Percentiles rank a stretch among this genome's conserved stretches.
These are phyloP conservation scores for Virgularia gustaviana DNA, from an alignment of 92 coral and sea anemone genomes.

Conservation along the genomic window DNA sequence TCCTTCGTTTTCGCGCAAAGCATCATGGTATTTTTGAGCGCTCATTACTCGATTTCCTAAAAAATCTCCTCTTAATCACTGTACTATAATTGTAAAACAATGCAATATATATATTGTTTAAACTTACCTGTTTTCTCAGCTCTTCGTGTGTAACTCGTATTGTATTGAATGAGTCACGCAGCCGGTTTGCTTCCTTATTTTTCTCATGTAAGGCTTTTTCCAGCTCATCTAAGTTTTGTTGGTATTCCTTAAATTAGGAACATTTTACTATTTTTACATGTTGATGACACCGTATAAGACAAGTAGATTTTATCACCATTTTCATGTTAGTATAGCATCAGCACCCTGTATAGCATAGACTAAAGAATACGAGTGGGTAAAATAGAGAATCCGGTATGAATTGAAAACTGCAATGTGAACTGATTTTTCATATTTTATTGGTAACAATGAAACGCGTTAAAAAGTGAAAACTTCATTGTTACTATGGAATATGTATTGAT, in stretches of 20 bases:
- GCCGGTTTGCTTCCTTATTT: slow-evolving; percentile 74
- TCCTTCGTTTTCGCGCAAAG: too few relatives aligned
- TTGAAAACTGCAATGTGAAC: too few relatives aligned
- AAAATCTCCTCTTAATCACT: too few relatives aligned
- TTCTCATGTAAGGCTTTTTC: slow-evolving; percentile 74
- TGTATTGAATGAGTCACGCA: slow-evolving; percentile 89
- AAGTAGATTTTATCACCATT: background rate
- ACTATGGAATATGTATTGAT: too few relatives aligned
- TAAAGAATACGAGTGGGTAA: background rate
- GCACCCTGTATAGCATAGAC: background rate
- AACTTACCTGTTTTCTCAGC: slow-evolving; percentile 78
- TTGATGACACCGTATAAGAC: background rate
- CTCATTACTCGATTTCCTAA: too few relatives aligned
- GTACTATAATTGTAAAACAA: background rate
- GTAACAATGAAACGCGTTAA: too few relatives aligned
- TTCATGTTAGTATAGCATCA: background rate
- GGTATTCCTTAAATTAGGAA: slow-evolving; percentile 61
- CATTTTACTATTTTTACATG: background rate
- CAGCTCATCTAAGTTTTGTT: slow-evolving; percentile 59
- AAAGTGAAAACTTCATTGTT: too few relatives aligned
- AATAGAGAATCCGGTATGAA: background rate
- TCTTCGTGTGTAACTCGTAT: slow-evolving; percentile 89
- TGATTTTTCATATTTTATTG: too few relatives aligned
- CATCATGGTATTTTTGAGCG: too few relatives aligned
- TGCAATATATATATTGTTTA: too few relatives aligned